Conservation (phyloP, 1,140 invertebrate species). For the Coenobita brevimanus region DNA sequence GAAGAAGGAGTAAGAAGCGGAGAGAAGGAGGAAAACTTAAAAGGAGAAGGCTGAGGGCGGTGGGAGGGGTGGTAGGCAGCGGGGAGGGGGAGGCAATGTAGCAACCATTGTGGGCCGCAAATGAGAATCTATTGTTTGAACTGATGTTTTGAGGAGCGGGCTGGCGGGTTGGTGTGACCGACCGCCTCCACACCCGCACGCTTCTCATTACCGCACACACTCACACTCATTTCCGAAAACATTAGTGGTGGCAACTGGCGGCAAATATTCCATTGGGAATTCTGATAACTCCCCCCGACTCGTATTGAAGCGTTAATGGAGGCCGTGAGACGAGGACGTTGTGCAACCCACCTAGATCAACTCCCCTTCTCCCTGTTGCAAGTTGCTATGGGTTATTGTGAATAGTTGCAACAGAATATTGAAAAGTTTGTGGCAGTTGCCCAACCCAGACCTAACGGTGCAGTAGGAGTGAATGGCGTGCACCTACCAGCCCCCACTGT, state of each 20-base stretch:
- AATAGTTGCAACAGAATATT: no score
- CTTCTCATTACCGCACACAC: conserved; percentile 43
- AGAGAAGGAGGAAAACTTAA: neutral
- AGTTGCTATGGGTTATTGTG: no score
- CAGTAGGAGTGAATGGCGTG: no score
- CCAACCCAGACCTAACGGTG: no score
- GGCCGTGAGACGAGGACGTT: no score
- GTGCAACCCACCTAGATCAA: no score
- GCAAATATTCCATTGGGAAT: conserved; percentile 30
- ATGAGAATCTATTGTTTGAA: conserved; percentile 67
- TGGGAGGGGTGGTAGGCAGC: neutral
- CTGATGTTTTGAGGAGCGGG: conserved; percentile 54
- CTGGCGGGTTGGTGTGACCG: neutral
- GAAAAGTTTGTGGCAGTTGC: no score
- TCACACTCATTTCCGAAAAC: conserved; percentile 36
- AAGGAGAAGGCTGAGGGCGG: neutral
- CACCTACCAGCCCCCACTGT: no score
- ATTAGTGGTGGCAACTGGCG: conserved; percentile 14
- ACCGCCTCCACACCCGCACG: neutral
- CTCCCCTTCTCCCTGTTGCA: neutral
- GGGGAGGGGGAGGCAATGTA: conserved; percentile 44
- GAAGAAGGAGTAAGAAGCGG: neutral
- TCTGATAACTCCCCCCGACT: conserved; percentile 24
- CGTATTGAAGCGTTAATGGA: neutral
- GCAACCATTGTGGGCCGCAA: conserved; percentile 57